A percentile compares a stretch with the other conserved stretches of the same genome.
phyloP scores from a whole-genome alignment of 2,113 vertebrate genomes.

The Chloropsis cyanopogon region DNA sequence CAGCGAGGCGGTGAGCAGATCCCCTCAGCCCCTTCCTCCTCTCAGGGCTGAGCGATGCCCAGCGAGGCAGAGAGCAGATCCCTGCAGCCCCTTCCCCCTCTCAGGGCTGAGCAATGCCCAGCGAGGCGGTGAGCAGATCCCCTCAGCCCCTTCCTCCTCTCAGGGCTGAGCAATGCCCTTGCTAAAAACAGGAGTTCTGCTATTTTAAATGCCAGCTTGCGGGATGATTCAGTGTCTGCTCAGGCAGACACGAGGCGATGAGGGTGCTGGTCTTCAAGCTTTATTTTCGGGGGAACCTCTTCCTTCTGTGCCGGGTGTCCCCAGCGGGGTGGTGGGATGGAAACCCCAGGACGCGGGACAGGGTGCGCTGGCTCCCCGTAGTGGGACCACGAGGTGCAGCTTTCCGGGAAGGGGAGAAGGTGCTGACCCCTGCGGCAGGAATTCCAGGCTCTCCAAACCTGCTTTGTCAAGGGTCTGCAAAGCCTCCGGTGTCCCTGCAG shows the following conservation, averaged over 20 bases:
- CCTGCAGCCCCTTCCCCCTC: too few relatives aligned
- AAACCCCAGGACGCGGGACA: fast-evolving
- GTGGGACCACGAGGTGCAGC: fast-evolving
- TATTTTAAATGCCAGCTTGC: background rate
- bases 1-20: too few relatives aligned
- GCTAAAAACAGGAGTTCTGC: background rate
- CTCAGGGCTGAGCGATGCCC: too few relatives aligned
- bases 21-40: too few relatives aligned
- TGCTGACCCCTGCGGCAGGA: fast-evolving
- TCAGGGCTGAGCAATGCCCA: too few relatives aligned
- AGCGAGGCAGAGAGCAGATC: too few relatives aligned
- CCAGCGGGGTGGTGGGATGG: fast-evolving
- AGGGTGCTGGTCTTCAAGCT: background rate
- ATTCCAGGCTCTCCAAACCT: background rate
- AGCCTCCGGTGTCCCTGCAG: background rate
- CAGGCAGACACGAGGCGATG: background rate
- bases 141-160: background rate
- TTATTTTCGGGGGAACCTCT: background rate
- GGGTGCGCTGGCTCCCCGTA: background rate
- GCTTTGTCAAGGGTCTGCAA: fast-evolving
- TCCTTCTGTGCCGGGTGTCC: background rate
- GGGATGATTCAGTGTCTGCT: background rate
- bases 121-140: background rate
- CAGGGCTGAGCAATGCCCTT: background rate
- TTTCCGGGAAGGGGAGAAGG: background rate